A percentile compares a stretch with the other conserved stretches of the same genome.
Conservation (phyloP, 2,888 invertebrate genomes). For the Lampropteryx suffumata region DNA sequence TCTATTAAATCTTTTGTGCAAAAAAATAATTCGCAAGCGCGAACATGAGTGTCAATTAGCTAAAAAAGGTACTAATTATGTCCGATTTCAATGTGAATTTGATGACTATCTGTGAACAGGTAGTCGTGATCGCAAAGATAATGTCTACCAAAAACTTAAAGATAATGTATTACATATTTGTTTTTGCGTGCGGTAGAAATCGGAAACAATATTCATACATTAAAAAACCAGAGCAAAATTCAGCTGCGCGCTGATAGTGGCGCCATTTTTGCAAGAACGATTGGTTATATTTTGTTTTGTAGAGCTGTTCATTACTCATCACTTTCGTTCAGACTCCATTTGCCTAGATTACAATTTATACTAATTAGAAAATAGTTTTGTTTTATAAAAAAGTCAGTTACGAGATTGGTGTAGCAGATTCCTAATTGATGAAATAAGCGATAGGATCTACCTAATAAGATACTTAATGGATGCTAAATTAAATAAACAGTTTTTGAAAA, state of each 20-base stretch:
- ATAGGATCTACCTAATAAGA: neutral
- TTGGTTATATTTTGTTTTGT: slow-evolving; percentile 10
- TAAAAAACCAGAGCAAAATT: neutral
- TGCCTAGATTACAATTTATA: slow-evolving; percentile 57
- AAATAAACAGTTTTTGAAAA: too few species aligned
- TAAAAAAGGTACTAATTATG: slow-evolving; percentile 23
- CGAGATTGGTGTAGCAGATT: slow-evolving; percentile 11
- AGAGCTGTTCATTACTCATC: slow-evolving; percentile 33
- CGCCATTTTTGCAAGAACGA: slow-evolving; percentile 8
- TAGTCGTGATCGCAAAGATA: slow-evolving; percentile 34
- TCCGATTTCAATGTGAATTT: slow-evolving; percentile 31
- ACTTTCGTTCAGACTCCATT: slow-evolving; percentile 63
- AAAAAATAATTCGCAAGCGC: slow-evolving; percentile 34
- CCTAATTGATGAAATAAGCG: slow-evolving; percentile 4
- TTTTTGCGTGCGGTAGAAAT: slow-evolving; percentile 15
- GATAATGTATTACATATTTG: slow-evolving; percentile 20
- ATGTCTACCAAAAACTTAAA: slow-evolving; percentile 33
- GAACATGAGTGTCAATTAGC: slow-evolving; percentile 33
- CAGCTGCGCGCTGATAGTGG: slow-evolving; percentile 21
- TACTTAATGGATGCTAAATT: too few species aligned
- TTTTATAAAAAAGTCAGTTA: slow-evolving; percentile 36
- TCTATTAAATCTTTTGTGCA: slow-evolving; percentile 25
- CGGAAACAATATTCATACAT: slow-evolving; percentile 5
- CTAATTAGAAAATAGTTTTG: slow-evolving; percentile 43
- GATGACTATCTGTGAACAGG: slow-evolving; percentile 31